Base-by-base conservation (phyloP, 2,797 vertebrate species). In the Eulemur coronatus region DNA sequence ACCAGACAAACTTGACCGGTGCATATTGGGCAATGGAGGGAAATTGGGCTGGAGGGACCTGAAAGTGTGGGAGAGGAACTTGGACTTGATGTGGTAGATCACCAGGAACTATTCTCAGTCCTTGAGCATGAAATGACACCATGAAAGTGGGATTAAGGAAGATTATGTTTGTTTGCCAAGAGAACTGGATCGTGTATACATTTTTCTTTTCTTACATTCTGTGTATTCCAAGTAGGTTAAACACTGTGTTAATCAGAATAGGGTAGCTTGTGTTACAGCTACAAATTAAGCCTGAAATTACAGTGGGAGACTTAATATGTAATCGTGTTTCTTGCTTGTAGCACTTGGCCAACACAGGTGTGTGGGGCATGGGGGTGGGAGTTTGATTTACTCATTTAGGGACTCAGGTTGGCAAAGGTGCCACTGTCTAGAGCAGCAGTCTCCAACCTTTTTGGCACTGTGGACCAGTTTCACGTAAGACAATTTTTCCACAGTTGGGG, bases 41-140 rank as follows among this genome's bases (percentile, higher is more conserved):
- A 38, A 72, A 86, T n/a, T 22, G 59, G 80, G 48, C 67, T 26
- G 52, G 69, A 88, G 35, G 28, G 33, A 38, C 52, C 79, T 70
- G 92, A 88, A 75, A 90, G 63, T 52, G 0, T 79, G 43, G 11
- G 70, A 92, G 84, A 96, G 93, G 79, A 97, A 89, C 63, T 38
- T 48, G 46, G 8, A 30, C 78, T 89, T 89, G 22, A 28, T 91
- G 75, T 67, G 59, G 46, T 84, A 48, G 57, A 28, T 61, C 43
- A 15, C 30, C 55, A 57, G 61, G 90, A 69, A 55, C 59, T 91
- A 0, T 41, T 72, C 48, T 89, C 55, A 85, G 0, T 95, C 90
- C 57, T 85, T n/a, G 52, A 91, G 33, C 24, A 1, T 81, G 91
- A 96, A 96, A 93, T 89, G 91, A 80, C 41, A 76, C 30, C 17